phyloP scores from a whole-genome alignment of 2,888 invertebrate genomes.

The Erynnis tages region DNA sequence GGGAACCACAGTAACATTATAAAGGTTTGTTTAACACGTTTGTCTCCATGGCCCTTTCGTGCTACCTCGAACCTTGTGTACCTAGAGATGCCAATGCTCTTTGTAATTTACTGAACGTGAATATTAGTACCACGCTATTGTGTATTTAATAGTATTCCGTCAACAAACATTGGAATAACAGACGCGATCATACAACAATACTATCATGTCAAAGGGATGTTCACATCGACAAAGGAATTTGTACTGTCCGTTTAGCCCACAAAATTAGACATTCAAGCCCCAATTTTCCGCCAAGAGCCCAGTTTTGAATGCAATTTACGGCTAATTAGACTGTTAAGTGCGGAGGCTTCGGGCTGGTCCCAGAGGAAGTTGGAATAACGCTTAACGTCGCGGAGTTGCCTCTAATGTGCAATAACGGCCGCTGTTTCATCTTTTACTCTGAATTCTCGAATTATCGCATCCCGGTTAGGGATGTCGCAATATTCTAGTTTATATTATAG shows the following conservation, averaged over 20 bases:
- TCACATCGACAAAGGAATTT: conserved; percentile 5
- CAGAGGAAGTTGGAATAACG: conserved; percentile 24
- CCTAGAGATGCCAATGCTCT: too few species aligned
- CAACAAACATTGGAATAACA: background rate
- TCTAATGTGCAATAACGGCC: background rate
- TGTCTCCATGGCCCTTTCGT: too few species aligned
- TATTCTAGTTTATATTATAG: background rate
- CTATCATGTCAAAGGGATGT: conserved; percentile 6
- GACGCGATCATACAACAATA: background rate
- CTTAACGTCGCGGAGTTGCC: conserved; percentile 28
- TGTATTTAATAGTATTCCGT: background rate
- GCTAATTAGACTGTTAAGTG: conserved; percentile 75
- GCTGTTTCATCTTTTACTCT: conserved; percentile 1
- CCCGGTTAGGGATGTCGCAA: background rate
- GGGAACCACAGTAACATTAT: too few species aligned
- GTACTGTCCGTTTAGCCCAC: conserved; percentile 21
- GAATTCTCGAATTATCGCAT: background rate
- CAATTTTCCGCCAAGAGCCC: conserved; percentile 68
- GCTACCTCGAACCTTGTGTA: too few species aligned
- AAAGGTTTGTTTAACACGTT: too few species aligned
- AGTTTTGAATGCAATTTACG: conserved; percentile 74
- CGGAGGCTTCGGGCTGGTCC: conserved; percentile 43
- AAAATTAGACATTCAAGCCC: conserved; percentile 75
- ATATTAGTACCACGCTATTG: too few species aligned
- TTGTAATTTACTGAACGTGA: too few species aligned